Evolutionary conservation across 2,797 vertebrate genomes (phyloP).

Genomic region (Remorina albescens): DNA sequence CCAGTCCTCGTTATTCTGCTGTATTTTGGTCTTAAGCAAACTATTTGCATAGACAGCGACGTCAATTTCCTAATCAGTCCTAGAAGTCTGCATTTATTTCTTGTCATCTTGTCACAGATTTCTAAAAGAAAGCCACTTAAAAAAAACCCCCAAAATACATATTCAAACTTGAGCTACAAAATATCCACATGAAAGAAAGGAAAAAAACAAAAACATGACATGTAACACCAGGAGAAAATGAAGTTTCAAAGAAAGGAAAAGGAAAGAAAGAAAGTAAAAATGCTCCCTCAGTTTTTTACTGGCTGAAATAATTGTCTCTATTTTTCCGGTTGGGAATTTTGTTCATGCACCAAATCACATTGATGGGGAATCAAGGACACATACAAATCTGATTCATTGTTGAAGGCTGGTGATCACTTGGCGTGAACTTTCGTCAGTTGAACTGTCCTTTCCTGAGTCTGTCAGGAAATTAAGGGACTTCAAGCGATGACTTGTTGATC

Average conservation of each 20-base stretch:
- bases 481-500: slow-evolving; percentile 18
- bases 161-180: slow-evolving; percentile 14
- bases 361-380: slow-evolving; percentile 25
- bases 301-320: slow-evolving; percentile 4
- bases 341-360: background rate
- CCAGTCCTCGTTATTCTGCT: slow-evolving; percentile 54
- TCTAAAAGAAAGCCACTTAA: slow-evolving; percentile 57
- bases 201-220: background rate
- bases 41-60: slow-evolving; percentile 64
- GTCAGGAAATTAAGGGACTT: slow-evolving; percentile 17
- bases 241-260: slow-evolving; percentile 27
- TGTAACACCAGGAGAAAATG: slow-evolving; percentile 6
- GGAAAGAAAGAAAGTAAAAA: background rate
- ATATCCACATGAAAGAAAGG: slow-evolving; percentile 12
- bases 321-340: slow-evolving; percentile 30
- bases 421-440: slow-evolving; percentile 1
- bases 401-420: background rate
- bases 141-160: too few species aligned
- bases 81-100: slow-evolving; percentile 62
- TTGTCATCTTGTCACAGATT: slow-evolving; percentile 56
- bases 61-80: slow-evolving; percentile 70
- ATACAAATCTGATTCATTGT: slow-evolving; percentile 30
- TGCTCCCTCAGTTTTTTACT: background rate
- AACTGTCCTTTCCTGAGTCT: slow-evolving; percentile 11
- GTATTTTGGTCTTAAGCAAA: slow-evolving; percentile 56